Conservation (phyloP, 2,113 vertebrate species). For the Aramus guarauna region DNA sequence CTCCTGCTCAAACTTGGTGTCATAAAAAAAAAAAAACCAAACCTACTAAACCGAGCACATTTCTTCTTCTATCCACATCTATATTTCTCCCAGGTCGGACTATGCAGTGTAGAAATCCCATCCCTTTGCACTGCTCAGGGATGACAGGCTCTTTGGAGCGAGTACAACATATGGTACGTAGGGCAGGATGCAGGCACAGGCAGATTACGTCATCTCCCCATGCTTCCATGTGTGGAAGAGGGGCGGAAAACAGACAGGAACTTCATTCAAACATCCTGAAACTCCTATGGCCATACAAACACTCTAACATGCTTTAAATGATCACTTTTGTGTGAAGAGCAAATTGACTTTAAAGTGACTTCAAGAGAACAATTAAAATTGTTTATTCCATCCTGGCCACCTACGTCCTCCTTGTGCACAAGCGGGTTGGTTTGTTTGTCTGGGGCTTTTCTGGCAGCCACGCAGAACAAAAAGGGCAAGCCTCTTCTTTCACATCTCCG, state of each 20-base stretch:
- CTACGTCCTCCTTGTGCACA: rapidly evolving
- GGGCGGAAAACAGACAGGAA: neutral
- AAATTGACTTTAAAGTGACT: neutral
- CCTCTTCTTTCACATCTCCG: neutral
- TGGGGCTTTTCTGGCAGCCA: neutral
- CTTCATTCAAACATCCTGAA: neutral
- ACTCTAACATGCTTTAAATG: neutral
- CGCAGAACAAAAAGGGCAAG: neutral
- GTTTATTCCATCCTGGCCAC: neutral
- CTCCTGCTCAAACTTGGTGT: neutral
- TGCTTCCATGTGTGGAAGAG: neutral
- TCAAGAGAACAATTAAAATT: neutral
- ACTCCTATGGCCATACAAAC: neutral
- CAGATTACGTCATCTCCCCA: neutral
- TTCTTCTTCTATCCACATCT: neutral
- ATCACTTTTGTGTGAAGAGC: neutral
- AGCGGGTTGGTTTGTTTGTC: neutral
- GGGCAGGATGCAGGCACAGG: slow-evolving; percentile 8
- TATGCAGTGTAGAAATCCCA: rapidly evolving
- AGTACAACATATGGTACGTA: rapidly evolving
- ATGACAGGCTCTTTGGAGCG: rapidly evolving
- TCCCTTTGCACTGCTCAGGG: neutral
- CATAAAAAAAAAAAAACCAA: neutral
- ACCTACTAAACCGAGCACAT: neutral
- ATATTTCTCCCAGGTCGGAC: neutral